Evolutionary conservation across 2,888 invertebrate genomes (phyloP).

Genomic region (Camptogramma bilineatum): DNA sequence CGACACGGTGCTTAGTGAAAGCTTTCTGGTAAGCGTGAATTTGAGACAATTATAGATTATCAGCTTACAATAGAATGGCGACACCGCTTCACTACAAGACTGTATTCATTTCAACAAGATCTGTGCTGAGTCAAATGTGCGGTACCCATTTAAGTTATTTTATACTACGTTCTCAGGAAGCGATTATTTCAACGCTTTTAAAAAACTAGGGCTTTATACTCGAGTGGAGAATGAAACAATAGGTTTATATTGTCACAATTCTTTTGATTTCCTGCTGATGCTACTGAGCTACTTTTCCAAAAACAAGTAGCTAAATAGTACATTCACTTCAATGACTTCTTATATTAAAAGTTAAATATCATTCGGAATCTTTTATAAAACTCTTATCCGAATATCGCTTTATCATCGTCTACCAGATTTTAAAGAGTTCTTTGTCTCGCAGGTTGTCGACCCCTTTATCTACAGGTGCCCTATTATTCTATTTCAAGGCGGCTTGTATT

Average conservation of each 20-base stretch:
- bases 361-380: slow-evolving; percentile 43
- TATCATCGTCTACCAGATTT: slow-evolving; percentile 57
- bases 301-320: slow-evolving; percentile 26
- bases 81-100: slow-evolving; percentile 30
- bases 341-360: slow-evolving; percentile 30
- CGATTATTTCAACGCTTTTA: neutral
- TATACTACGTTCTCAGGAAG: neutral
- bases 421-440: slow-evolving; percentile 63
- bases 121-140: slow-evolving; percentile 5
- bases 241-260: neutral
- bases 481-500: slow-evolving; percentile 51
- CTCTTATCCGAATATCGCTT: slow-evolving; percentile 45
- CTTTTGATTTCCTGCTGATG: neutral
- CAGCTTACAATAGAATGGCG: slow-evolving; percentile 44
- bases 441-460: slow-evolving; percentile 72
- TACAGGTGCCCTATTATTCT: slow-evolving; percentile 62
- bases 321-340: slow-evolving; percentile 28
- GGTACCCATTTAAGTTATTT: neutral
- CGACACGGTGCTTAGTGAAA: slow-evolving; percentile 64
- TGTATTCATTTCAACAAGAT: slow-evolving; percentile 29
- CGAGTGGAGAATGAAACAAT: neutral
- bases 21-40: slow-evolving; percentile 61
- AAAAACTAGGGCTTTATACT: neutral
- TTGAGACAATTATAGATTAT: slow-evolving; percentile 54
- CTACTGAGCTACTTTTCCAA: slow-evolving; percentile 16